Base-by-base conservation (phyloP, 2,888 invertebrate species). In the Lycophotia porphyrea region DNA sequence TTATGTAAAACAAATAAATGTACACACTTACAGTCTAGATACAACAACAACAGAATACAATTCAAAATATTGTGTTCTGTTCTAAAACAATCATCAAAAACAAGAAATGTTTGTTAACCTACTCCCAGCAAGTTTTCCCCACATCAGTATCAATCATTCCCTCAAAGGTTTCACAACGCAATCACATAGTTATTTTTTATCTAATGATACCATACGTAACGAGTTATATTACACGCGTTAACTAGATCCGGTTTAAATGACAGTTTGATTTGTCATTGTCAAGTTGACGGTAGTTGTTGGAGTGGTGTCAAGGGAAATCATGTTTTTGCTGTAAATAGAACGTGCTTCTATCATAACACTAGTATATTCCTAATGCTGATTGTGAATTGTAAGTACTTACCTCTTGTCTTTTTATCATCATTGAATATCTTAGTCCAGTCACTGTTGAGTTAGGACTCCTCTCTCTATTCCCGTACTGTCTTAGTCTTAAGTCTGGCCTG, bases 181-280 rank as follows among this genome's bases (percentile, higher is more conserved):
- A 78, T 82, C 66, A 42, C 71, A 77, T 75, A 70, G 66, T 67
- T 71, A 77, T 81, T 82, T 81, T 67, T 58, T 73, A 39, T 78
- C 7, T 73, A 84, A 70, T 82, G 74, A 70, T 44, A 71, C 49
- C 60, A 74, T 85, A 79, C 71, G 66, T 76, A 75, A 74, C 71
- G 55, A 76, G 71, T 44, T 75, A 60, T 63, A 66, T 60, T 75
- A 60, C 76, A 67, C 68, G 77, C 65, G 78, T 55, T 83, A 83
- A 86, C 81, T 78, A 85, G 89, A 88, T 89, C 90, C 89, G 88
- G 89, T 78, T 87, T 39, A 39, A 76, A 78, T 79, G 76, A 71
- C 75, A 67, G 49, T 81, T 87, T 74, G 74, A 81, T 88, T 81
- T 77, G 85, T 86, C 84, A 86, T 84, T 89, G 87, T 87, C 84